Evolutionary conservation across 2,888 invertebrate species (phyloP), one percentile per base, ranked within the genome.

Genomic region (Liopterus haemorrhoidalis): DNA sequence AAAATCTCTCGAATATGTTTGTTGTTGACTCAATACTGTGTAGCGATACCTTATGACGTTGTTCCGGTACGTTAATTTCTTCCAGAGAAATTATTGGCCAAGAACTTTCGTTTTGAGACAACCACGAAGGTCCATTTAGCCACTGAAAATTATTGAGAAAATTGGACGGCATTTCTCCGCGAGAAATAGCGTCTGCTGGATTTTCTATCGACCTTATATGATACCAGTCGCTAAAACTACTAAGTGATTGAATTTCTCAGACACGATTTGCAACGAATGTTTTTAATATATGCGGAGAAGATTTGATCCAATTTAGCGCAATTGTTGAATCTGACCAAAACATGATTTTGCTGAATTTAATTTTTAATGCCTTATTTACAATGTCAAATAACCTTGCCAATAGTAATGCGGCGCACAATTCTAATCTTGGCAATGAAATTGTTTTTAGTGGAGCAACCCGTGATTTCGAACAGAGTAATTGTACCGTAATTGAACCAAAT

Each of bases 391-490:
- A 24, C 18, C 25, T 37, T 2, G n/a, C 24, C 18, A 24, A 24
- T 37, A 37, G 18, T 2, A 24, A 24, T 24, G 37, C 24, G 4
- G 37, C 37, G 15, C 37, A 37, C 3, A 37, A 6, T 11, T 37
- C 37, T 16, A 37, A 25, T 16, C 37, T 14, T 2, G 37, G 37
- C 4, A 37, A 11, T 5, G 37, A 24, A 4, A 37, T 24, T 5
- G 37, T 37, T 37, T 24, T 37, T 18, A 36, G 12, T 8, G 22
- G 36, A 9, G 36, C 36, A 6, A 21, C 36, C 5, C 36, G 36
- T 22, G 36, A 36, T 36, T 36, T 36, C 15, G 36, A 36, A 16
- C 36, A 36, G n/a, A n/a, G n/a, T n/a, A n/a, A n/a, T n/a, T n/a
- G n/a, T n/a, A n/a, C n/a, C n/a, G n/a, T n/a, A n/a, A n/a, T n/a